Evolutionary conservation across 2,888 invertebrate species (phyloP).

Genomic region (Chrysolina haemoptera): DNA sequence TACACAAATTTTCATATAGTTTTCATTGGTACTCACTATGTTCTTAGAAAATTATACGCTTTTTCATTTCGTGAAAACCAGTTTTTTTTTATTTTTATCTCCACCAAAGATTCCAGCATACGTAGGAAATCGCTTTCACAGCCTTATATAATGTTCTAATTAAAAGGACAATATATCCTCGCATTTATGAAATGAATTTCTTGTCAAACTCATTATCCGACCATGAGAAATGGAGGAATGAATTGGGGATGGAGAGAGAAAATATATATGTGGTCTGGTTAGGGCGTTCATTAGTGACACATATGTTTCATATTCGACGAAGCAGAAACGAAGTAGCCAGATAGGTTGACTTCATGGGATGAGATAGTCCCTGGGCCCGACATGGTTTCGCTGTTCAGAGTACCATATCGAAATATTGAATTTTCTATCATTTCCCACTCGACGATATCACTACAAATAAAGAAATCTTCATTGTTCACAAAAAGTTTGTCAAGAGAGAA

Average conservation of each 20-base stretch:
- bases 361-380: slow-evolving; percentile 2
- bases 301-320: slow-evolving; percentile 26
- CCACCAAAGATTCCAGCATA: too few relatives aligned
- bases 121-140: neutral
- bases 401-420: too few relatives aligned
- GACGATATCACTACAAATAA: too few relatives aligned
- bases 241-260: slow-evolving; percentile 14
- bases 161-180: neutral
- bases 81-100: too few relatives aligned
- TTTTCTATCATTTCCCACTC: too few relatives aligned
- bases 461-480: too few relatives aligned
- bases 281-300: slow-evolving; percentile 28
- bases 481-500: too few relatives aligned
- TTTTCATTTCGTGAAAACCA: too few relatives aligned
- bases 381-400: neutral
- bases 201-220: neutral
- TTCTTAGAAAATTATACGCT: too few relatives aligned
- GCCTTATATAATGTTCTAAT: neutral
- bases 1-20: too few relatives aligned
- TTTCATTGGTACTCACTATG: too few relatives aligned
- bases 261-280: slow-evolving; percentile 28
- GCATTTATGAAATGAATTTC: neutral
- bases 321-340: slow-evolving; percentile 17
- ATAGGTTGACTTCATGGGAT: slow-evolving; percentile 9
- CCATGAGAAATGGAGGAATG: slow-evolving; percentile 11